Evolutionary conservation across 2,113 vertebrate genomes (phyloP).

Genomic region (Pavo muticus): DNA sequence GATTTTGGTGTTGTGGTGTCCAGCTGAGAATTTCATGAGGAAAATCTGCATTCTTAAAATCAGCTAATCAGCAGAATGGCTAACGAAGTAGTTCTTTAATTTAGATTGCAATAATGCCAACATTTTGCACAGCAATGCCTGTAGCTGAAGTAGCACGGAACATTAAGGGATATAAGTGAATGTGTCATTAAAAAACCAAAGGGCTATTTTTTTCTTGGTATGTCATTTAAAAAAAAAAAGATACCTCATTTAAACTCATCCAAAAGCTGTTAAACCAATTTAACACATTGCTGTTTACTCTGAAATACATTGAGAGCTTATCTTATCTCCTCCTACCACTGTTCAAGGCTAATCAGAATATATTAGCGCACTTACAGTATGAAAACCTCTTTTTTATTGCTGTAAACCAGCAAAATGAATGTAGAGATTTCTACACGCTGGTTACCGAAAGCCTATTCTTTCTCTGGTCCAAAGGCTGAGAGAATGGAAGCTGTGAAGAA

Average conservation of each 20-base stretch:
- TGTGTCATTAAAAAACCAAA: slow-evolving; percentile 19
- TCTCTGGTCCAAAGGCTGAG: neutral
- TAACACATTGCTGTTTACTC: slow-evolving; percentile 38
- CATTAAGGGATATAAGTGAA: slow-evolving; percentile 41
- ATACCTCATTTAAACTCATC: neutral
- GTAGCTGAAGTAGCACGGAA: neutral
- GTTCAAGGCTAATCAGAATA: slow-evolving; percentile 4
- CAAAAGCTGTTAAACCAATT: slow-evolving; percentile 51
- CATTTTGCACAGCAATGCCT: neutral
- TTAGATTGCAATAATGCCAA: neutral
- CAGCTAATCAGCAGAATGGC: slow-evolving; percentile 2
- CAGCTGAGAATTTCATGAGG: neutral
- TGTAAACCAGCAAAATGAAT: neutral
- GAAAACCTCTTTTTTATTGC: neutral
- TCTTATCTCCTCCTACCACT: slow-evolving; percentile 31
- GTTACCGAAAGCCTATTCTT: neutral
- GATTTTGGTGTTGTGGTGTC: neutral
- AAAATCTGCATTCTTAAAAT: slow-evolving; percentile 11
- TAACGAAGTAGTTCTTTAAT: neutral
- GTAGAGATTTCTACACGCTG: neutral
- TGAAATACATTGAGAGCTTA: slow-evolving; percentile 16
- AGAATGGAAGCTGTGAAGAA: neutral
- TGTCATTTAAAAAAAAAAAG: neutral
- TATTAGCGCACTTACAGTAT: neutral
- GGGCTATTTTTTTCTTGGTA: slow-evolving; percentile 7